Base-by-base conservation (phyloP, 2,888 invertebrate genomes). In the Eupithecia pulchellata region DNA sequence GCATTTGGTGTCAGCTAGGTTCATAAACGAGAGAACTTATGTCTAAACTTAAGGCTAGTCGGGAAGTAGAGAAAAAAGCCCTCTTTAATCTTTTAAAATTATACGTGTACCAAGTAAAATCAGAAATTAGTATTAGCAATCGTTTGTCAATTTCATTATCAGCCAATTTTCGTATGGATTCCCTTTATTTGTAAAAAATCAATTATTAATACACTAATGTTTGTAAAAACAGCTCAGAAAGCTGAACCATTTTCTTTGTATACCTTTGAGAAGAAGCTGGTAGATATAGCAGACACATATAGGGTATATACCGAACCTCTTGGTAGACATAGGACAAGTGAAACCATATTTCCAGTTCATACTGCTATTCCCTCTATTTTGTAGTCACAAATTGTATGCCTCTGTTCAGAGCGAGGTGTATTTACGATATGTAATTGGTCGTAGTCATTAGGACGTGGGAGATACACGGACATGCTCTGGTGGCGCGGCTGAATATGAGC, bases 391-490 rank as follows among this genome's bases (percentile, higher is more conserved):
- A n/a, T n/a, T n/a, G 11, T 20, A 32, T n/a, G 5, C 17, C 64
- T 62, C 66, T 66, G 32, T 0, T 25, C 13, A 17, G 11, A 66
- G 42, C 64, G 66, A 30, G 60, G 39, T 58, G 66, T 71, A 73
- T 74, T 74, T 71, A 75, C 58, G 74, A 65, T 36, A 64, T 68
- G 70, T 72, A 74, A 77, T 77, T 73, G 74, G 71, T 73, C 71
- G 63, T 62, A 74, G 69, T 67, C 69, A 58, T 64, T 52, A 66
- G 60, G 14, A 39, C 61, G 76, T 77, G 73, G 77, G 74, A 69
- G 74, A 65, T 36, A 72, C 32, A 4, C n/a, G 60, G 57, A 57
- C 55, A 9, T 1, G n/a, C 42, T 57, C 57, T 5, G 58, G 57
- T 64, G 67, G 65, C 68, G 47, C n/a, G n/a, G n/a, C n/a, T n/a